phyloP scores from a whole-genome alignment of 35 echinoderm and acorn worm genomes.

The Ophioderma brevispina region DNA sequence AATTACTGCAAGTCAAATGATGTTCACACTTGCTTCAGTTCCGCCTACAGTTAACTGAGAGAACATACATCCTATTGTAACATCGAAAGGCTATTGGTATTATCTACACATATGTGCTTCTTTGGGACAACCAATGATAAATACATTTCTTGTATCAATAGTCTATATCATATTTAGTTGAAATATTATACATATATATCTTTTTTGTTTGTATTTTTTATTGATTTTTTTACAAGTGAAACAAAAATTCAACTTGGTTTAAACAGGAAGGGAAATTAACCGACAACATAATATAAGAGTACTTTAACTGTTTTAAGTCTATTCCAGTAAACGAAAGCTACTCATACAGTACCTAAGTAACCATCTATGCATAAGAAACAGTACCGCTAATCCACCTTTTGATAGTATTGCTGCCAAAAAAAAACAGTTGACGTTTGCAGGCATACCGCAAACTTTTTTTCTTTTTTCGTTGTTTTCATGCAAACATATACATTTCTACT shows the following conservation, averaged over 20 bases:
- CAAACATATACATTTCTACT: neutral
- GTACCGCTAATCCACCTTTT: neutral
- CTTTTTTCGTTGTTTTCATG: neutral
- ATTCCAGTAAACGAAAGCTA: neutral
- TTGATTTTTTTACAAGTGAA: neutral
- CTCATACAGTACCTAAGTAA: neutral
- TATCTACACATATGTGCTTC: neutral
- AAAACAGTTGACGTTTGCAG: neutral
- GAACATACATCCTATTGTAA: neutral
- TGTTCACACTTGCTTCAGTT: neutral
- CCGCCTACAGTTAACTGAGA: neutral
- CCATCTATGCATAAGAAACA: too few relatives aligned
- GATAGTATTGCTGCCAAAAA: neutral
- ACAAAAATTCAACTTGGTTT: neutral
- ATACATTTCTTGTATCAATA: neutral
- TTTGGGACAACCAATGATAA: neutral
- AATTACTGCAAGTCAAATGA: neutral
- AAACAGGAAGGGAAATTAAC: neutral
- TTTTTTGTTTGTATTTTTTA: neutral
- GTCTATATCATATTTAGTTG: slow-evolving; percentile 5
- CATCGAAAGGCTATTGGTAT: neutral
- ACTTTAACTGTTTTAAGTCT: neutral
- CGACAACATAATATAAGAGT: neutral
- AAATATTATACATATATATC: slow-evolving; percentile 1
- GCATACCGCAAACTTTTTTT: neutral